Evolutionary conservation across 2,888 invertebrate species (phyloP), one percentile per base, ranked within the genome.

Genomic region (Sturmia bella): DNA sequence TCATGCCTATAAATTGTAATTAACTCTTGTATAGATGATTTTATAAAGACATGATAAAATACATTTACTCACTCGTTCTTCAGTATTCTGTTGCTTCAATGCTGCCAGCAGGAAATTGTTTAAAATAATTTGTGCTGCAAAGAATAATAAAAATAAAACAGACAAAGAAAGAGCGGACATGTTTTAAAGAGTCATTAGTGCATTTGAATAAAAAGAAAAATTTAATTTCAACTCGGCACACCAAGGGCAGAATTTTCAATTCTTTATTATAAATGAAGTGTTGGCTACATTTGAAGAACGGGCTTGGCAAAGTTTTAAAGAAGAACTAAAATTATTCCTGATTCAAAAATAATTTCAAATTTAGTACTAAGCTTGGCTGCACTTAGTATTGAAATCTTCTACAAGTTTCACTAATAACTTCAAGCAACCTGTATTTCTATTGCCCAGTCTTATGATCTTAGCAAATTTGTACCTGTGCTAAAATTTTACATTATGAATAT

Each of bases 1-100:
- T 78, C 73, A 82, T 57, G 57, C 11, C 77, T 45, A 78, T 74
- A 74, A 82, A 74, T 64, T 78, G 41, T 57, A 64, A 72, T 78
- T 78, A 77, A 77, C 57, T 32, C 32, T 52, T 50, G 41, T 59
- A 24, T 52, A 43, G 59, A 43, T 68, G 50, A 50, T 48, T 32
- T 57, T 21, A 54, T 73, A 37, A 54, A 73, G 73, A 45, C 32
- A 56, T 45, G 63, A 73, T 63, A 54, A 68, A 54, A 69, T 45
- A 32, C 19, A 48, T 59, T 24, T 70, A n/a, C 21, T 52, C 24
- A 45, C n/a, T 12, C 56, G 5, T 17, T 48, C 37, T 39, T 32
- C 32, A 37, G 17, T 12, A 15, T 21, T 19, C 7, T 3, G 17
- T 41, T 39, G 41, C 61, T 43, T 21, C n/a, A n/a, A n/a, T 63